A percentile compares a stretch with the other conserved stretches of the same genome.
Conservation (phyloP, 2,888 invertebrate genomes). For the Odontocolon sp. region DNA sequence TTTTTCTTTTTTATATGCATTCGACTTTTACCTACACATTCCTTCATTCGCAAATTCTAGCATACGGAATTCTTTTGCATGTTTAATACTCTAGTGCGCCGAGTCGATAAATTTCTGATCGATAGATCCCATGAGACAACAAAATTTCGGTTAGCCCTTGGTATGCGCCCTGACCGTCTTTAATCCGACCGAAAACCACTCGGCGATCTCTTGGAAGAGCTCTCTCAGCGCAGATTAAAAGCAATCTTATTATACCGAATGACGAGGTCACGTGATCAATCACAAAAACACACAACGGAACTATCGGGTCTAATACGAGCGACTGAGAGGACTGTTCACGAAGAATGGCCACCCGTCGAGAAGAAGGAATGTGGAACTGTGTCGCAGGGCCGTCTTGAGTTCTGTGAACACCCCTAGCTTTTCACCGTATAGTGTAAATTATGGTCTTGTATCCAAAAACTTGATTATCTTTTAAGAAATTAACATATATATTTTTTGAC, state of each 20-base stretch:
- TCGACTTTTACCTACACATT: neutral
- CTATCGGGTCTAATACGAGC: constrained; percentile 70
- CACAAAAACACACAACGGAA: constrained; percentile 78
- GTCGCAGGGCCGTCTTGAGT: constrained; percentile 71
- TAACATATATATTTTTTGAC: too few relatives aligned
- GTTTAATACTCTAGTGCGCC: constrained; percentile 1
- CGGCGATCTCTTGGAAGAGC: constrained; percentile 19
- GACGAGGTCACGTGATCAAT: constrained; percentile 80
- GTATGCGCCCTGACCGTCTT: constrained; percentile 41
- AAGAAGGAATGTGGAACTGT: constrained; percentile 79
- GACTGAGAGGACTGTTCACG: constrained; percentile 61
- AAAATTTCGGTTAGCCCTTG: constrained; percentile 27
- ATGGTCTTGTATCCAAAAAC: too few relatives aligned
- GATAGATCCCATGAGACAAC: constrained; percentile 37
- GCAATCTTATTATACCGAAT: constrained; percentile 79
- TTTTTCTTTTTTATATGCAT: neutral
- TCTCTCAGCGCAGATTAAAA: constrained; percentile 73
- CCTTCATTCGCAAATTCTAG: neutral
- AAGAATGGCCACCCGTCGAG: constrained; percentile 77
- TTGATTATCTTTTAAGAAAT: too few relatives aligned
- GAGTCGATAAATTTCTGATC: constrained; percentile 43
- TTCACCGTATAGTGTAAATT: too few relatives aligned
- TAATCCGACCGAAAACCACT: constrained; percentile 22
- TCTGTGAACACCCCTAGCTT: constrained; percentile 58
- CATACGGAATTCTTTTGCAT: constrained; percentile 15